A percentile compares a stretch with the other conserved stretches of the same genome.
phyloP scores from a whole-genome alignment of 2,888 invertebrate genomes.

The Himalopsyche anomala region DNA sequence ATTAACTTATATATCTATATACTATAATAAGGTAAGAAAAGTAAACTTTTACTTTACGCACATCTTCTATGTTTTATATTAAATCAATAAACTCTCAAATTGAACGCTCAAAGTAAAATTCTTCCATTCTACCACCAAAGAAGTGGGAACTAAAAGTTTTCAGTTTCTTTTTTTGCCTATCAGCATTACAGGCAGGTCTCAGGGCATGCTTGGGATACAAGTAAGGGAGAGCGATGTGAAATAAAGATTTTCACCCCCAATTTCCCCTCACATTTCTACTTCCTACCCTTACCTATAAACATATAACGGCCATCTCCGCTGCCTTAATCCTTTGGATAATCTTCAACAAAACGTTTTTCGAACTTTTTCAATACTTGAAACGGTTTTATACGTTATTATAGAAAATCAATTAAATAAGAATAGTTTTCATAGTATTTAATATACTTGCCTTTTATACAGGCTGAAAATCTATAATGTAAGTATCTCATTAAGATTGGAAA shows the following conservation, averaged over 20 bases:
- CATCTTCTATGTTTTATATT: neutral
- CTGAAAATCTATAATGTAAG: too few relatives aligned
- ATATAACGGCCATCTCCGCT: slow-evolving; percentile 41
- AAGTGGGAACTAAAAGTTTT: slow-evolving; percentile 41
- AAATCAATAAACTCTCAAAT: slow-evolving; percentile 35
- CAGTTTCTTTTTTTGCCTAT: slow-evolving; percentile 49
- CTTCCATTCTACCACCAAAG: slow-evolving; percentile 32
- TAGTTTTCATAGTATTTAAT: too few relatives aligned
- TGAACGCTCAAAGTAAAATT: slow-evolving; percentile 31
- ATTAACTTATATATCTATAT: too few relatives aligned
- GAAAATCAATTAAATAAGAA: too few relatives aligned
- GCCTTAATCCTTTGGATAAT: slow-evolving; percentile 29
- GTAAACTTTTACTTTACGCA: too few relatives aligned
- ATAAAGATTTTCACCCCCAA: slow-evolving; percentile 65
- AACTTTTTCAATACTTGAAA: too few relatives aligned
- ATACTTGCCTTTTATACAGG: too few relatives aligned
- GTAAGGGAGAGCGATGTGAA: slow-evolving; percentile 57
- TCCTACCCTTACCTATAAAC: slow-evolving; percentile 42
- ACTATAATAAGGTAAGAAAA: too few relatives aligned
- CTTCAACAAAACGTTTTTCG: neutral
- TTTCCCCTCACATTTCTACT: slow-evolving; percentile 47
- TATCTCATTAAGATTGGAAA: too few relatives aligned
- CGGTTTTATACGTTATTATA: too few relatives aligned
- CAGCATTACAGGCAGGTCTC: slow-evolving; percentile 60
- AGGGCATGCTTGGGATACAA: slow-evolving; percentile 47